A percentile compares a stretch with the other conserved stretches of the same genome.
Evolutionary conservation across 2,797 vertebrate genomes (phyloP).

Genomic region (Sardinella longiceps): DNA sequence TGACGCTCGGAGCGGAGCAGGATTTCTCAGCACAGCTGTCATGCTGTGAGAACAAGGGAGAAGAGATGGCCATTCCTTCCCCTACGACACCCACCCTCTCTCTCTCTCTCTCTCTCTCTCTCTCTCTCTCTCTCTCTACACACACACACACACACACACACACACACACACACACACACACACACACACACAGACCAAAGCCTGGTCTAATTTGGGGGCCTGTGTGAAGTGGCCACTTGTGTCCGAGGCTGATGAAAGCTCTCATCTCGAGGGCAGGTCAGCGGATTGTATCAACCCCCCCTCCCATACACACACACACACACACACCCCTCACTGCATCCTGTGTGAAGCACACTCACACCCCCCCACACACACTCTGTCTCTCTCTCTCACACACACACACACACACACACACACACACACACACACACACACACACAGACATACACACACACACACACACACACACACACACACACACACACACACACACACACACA

Average conservation of each 20-base stretch:
- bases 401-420: no score
- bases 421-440: conserved; percentile 21
- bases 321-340: conserved; percentile 36
- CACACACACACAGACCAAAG: conserved; percentile 49
- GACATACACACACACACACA: conserved; percentile 30
- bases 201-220: conserved; percentile 68
- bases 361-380: no score
- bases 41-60: conserved; percentile 35
- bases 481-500: no score
- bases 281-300: conserved; percentile 59
- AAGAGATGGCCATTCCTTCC: conserved; percentile 50
- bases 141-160: not conserved
- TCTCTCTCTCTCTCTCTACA: no score
- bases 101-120: conserved; percentile 1
- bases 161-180: not conserved
- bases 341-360: conserved; percentile 25
- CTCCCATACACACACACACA: not conserved
- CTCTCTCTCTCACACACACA: no score
- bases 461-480: no score
- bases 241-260: conserved; percentile 76
- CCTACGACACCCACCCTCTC: conserved; percentile 13
- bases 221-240: conserved; percentile 75
- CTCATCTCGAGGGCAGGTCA: conserved; percentile 71
- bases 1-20: not conserved
- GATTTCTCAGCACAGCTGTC: conserved; percentile 29